Conservation (phyloP, 2,888 invertebrate species). For the Mythimna ferrago region DNA sequence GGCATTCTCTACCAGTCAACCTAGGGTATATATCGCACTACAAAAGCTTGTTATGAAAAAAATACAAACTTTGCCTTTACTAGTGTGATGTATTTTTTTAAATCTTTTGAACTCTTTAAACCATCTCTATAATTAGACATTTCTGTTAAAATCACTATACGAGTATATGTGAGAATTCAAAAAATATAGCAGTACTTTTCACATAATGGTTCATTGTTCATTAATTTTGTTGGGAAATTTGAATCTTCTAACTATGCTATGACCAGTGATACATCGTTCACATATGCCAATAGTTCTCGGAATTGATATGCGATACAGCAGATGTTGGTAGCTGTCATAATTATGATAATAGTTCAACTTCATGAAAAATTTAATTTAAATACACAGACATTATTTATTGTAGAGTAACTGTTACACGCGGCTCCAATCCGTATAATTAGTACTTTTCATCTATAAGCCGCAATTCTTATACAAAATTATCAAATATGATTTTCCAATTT, state of each 20-base stretch:
- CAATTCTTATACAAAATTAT: no score
- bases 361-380: constrained; percentile 13
- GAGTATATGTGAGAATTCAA: constrained; percentile 29
- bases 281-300: constrained; percentile 41
- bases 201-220: constrained; percentile 41
- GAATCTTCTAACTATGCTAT: constrained; percentile 31
- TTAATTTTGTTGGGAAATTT: constrained; percentile 22
- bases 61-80: no score
- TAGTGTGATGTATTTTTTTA: background rate
- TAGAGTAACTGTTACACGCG: background rate
- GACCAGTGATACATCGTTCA: constrained; percentile 17
- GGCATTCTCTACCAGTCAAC: no score
- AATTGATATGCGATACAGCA: constrained; percentile 41
- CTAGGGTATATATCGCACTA: no score
- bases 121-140: background rate
- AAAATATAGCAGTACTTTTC: constrained; percentile 25
- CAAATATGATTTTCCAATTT: no score
- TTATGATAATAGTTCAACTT: constrained; percentile 4
- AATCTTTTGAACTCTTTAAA: background rate
- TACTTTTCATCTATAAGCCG: no score
- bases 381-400: constrained; percentile 2
- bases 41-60: no score
- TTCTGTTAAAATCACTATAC: background rate
- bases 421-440: no score
- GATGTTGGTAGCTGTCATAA: constrained; percentile 26